Conservation (phyloP, 2,888 invertebrate genomes). For the Oeneis ivallda region DNA sequence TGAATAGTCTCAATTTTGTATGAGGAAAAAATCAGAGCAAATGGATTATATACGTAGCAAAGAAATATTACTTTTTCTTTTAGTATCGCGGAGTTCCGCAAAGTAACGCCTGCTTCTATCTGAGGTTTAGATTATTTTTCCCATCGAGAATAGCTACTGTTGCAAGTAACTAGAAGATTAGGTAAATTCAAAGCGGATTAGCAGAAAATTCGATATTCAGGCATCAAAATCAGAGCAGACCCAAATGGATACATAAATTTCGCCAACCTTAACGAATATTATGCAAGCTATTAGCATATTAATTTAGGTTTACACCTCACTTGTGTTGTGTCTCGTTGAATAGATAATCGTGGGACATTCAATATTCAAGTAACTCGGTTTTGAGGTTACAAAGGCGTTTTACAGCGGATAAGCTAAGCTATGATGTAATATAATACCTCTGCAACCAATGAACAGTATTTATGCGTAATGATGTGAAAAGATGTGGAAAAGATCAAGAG, state of each 20-base stretch:
- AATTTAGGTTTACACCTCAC: conserved; percentile 40
- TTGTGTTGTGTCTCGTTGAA: conserved; percentile 31
- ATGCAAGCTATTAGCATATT: conserved; percentile 39
- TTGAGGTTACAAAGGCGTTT: conserved; percentile 24
- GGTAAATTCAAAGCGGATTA: neutral
- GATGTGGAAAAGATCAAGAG: no score
- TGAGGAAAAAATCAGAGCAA: no score
- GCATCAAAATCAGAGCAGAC: conserved; percentile 21
- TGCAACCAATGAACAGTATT: no score
- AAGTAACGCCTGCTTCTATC: no score
- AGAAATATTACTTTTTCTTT: no score
- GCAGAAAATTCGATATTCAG: conserved; percentile 9
- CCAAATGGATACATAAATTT: conserved; percentile 29
- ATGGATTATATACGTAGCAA: no score
- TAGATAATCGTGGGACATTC: conserved; percentile 31
- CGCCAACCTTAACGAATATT: conserved; percentile 31
- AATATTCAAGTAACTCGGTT: conserved; percentile 36
- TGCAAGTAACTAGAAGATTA: neutral
- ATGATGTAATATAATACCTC: neutral
- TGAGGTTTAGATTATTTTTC: no score
- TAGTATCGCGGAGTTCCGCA: no score
- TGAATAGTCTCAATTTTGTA: no score
- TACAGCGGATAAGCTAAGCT: conserved; percentile 18
- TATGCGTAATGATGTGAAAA: no score
- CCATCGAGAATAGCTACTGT: neutral